phyloP scores from a whole-genome alignment of 2,797 vertebrate species.

The Pipistrellus pipistrellus region DNA sequence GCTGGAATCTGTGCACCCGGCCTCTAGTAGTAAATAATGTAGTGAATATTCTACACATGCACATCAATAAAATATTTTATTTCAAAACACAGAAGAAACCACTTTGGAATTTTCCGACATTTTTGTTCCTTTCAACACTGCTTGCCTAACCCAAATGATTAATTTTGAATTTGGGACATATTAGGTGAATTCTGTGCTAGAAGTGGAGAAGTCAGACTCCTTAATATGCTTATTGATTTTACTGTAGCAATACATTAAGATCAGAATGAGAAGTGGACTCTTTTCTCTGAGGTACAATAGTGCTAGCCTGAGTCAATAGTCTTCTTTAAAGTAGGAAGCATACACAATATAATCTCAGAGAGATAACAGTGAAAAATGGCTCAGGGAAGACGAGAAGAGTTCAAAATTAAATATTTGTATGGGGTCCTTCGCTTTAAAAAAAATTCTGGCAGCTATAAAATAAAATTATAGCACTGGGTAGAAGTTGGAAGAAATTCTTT shows the following conservation, averaged over 20 bases:
- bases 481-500: neutral
- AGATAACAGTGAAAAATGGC: neutral
- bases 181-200: neutral
- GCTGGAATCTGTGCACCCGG: no score
- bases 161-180: conserved; percentile 1
- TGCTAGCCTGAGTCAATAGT: neutral
- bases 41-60: neutral
- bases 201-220: neutral
- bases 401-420: neutral
- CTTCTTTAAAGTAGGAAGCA: neutral
- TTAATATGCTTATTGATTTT: conserved; percentile 56
- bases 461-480: neutral
- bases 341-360: neutral
- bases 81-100: conserved; percentile 3
- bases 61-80: neutral
- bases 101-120: neutral
- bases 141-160: neutral
- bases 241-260: neutral
- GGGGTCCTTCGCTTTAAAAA: neutral
- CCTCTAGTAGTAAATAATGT: neutral
- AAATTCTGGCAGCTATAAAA: neutral
- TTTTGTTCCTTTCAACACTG: neutral
- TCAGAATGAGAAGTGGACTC: conserved; percentile 41
- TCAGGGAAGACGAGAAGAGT: neutral
- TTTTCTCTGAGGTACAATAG: conserved; percentile 21